These are phyloP conservation scores for Orthosia gracilis DNA, from an alignment of 2,888 invertebrate species.

Conservation along the genomic window DNA sequence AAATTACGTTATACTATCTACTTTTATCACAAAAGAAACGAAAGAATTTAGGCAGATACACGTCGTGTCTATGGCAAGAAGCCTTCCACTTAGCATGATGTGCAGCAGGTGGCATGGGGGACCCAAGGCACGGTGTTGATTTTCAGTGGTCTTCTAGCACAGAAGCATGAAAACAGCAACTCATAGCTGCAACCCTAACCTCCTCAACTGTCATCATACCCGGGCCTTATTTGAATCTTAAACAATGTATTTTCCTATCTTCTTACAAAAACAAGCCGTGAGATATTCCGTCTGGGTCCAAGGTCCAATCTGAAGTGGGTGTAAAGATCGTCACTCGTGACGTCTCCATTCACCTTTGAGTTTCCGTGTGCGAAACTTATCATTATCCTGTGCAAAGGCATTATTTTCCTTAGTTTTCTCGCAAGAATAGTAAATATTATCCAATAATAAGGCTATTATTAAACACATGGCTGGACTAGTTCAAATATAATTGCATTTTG, in stretches of 20 bases:
- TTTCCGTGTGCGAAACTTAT: neutral
- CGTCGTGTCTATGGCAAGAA: too few species aligned
- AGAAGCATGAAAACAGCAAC: too few species aligned
- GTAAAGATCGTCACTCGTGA: constrained; percentile 29
- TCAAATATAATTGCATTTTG: constrained; percentile 41
- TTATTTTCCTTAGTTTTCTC: constrained; percentile 14
- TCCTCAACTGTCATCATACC: neutral
- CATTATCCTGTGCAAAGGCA: neutral
- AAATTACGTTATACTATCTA: too few species aligned
- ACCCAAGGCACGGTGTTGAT: too few species aligned
- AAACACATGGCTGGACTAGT: constrained; percentile 16
- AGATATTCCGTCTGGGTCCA: neutral
- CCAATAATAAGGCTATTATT: constrained; percentile 19
- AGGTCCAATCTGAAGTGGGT: constrained; percentile 11
- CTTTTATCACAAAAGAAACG: too few species aligned
- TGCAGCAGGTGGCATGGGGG: too few species aligned
- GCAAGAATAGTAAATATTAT: constrained; percentile 15
- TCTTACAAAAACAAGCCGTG: too few species aligned
- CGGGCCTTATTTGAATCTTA: neutral
- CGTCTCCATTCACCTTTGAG: constrained; percentile 37
- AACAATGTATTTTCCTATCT: neutral
- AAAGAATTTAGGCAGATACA: too few species aligned
- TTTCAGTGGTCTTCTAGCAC: too few species aligned
- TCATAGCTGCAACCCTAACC: too few species aligned
- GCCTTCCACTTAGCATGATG: too few species aligned